phyloP scores from a whole-genome alignment of 2,113 vertebrate species.

The Crotalus helleri region DNA sequence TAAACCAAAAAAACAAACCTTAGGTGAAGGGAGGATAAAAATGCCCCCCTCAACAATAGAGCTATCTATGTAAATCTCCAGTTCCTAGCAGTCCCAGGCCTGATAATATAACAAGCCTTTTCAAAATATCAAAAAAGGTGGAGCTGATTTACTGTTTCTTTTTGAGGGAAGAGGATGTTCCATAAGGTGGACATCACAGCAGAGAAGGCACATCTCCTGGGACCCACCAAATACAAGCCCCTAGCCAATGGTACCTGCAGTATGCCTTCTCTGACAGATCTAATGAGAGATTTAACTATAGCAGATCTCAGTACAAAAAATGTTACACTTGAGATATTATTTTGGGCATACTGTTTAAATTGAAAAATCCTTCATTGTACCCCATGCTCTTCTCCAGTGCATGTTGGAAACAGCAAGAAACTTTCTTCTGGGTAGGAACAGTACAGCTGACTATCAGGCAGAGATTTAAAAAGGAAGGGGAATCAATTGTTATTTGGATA shows the following conservation, averaged over 20 bases:
- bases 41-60: neutral
- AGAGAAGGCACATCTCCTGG: neutral
- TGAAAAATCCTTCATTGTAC: neutral
- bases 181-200: neutral
- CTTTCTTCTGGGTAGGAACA: neutral
- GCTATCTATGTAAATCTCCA: neutral
- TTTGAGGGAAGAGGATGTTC: neutral
- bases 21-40: neutral
- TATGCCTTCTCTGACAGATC: neutral
- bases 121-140: neutral
- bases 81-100: neutral
- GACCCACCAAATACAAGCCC: neutral
- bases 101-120: neutral
- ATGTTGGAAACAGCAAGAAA: neutral
- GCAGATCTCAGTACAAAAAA: neutral
- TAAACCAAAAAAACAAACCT: neutral
- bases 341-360: neutral
- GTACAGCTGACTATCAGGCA: neutral
- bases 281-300: neutral
- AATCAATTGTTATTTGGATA: neutral
- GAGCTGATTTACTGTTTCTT: neutral
- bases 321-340: neutral
- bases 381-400: neutral
- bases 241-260: neutral
- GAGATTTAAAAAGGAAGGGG: neutral